Conservation (phyloP, 1,140 invertebrate genomes). For the Diabrotica virgifera region DNA sequence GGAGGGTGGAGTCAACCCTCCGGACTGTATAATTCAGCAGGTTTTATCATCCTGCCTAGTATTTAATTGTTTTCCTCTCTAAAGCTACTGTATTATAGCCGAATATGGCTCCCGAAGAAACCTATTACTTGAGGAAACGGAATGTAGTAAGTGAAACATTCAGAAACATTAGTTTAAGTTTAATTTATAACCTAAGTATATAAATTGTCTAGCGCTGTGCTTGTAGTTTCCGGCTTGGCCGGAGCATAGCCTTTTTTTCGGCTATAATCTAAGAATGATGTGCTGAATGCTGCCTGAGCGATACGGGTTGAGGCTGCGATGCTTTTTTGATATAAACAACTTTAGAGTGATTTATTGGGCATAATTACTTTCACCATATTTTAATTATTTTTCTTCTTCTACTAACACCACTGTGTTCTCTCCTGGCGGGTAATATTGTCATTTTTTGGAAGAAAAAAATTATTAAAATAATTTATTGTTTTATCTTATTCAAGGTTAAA, state of each 20-base stretch:
- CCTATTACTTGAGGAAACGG: constrained; percentile 22
- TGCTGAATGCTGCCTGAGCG: not conserved
- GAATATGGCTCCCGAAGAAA: constrained; percentile 20
- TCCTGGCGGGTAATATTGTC: not conserved
- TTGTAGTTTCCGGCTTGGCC: constrained; percentile 10
- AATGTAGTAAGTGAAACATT: constrained; percentile 24
- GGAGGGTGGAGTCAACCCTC: not conserved
- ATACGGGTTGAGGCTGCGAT: not conserved
- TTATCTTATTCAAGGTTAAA: too few species aligned
- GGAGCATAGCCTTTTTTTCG: not conserved
- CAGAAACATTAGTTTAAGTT: constrained; percentile 23
- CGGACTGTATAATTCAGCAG: not conserved
- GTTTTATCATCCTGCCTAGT: constrained; percentile 2
- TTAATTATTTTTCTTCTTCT: not conserved
- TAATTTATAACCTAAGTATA: constrained; percentile 24
- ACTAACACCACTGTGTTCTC: not conserved
- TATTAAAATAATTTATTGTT: too few species aligned
- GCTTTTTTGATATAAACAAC: not conserved
- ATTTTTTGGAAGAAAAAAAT: too few species aligned
- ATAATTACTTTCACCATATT: not conserved
- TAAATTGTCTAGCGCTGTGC: constrained; percentile 20
- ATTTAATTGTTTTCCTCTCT: constrained; percentile 1
- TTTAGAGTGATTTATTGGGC: not conserved
- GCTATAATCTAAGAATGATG: constrained; percentile 20
- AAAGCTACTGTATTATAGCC: constrained; percentile 10